Evolutionary conservation across 2,113 vertebrate species (phyloP).

Genomic region (Oplegnathus fasciatus): DNA sequence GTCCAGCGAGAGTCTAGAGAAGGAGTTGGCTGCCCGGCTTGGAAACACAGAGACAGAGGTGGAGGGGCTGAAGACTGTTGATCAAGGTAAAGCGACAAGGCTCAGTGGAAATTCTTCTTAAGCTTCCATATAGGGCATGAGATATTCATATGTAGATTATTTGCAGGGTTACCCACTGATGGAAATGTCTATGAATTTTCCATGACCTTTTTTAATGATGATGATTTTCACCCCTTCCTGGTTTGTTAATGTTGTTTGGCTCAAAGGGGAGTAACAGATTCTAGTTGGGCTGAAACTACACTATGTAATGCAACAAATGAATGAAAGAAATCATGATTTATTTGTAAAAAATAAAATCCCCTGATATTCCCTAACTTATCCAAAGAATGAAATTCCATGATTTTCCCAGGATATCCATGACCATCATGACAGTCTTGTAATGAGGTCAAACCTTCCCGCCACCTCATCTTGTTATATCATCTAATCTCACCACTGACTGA

Average conservation of each 20-base stretch:
- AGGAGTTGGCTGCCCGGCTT: not conserved
- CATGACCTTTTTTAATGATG: not conserved
- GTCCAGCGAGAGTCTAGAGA: not conserved
- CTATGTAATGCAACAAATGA: not conserved
- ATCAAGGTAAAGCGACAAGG: conserved; percentile 22
- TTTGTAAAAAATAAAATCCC: not conserved
- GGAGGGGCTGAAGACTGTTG: conserved; percentile 9
- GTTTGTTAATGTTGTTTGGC: not conserved
- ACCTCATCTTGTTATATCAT: not conserved
- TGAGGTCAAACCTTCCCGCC: not conserved
- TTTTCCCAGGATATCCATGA: not conserved
- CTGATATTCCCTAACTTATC: not conserved
- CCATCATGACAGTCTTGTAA: not conserved
- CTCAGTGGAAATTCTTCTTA: not conserved
- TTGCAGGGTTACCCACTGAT: not conserved
- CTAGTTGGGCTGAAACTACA: not conserved
- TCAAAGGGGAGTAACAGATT: not conserved
- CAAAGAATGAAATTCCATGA: not conserved
- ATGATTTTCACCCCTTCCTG: not conserved
- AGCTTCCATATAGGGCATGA: not conserved
- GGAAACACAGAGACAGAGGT: conserved; percentile 2
- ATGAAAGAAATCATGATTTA: too few species aligned
- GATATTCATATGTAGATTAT: conserved; percentile 5
- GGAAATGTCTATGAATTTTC: conserved; percentile 11
- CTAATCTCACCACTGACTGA: not conserved